Evolutionary conservation across 1,140 invertebrate species (phyloP).

Genomic region (Lysiphlebus fabarum): DNA sequence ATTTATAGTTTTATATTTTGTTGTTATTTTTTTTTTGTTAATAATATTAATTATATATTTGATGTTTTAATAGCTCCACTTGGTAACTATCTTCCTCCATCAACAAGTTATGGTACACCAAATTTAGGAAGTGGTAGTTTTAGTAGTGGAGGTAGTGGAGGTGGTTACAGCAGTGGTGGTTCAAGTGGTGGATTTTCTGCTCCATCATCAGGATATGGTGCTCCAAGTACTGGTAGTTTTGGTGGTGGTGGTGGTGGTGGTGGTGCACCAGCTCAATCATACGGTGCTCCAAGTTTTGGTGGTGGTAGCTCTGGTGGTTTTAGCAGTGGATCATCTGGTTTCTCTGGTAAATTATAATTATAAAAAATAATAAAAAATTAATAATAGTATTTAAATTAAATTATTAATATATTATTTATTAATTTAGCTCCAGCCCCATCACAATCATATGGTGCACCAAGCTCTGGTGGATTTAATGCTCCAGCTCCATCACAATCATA

Average conservation of each 20-base stretch:
- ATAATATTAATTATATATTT: neutral
- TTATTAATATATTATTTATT: no score
- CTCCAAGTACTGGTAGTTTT: conserved; percentile 31
- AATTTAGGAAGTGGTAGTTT: conserved; percentile 46
- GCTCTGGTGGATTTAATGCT: conserved; percentile 18
- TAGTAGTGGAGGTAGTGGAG: conserved; percentile 33
- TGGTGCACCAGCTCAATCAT: conserved; percentile 42
- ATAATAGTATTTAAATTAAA: no score
- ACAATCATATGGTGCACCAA: conserved; percentile 2
- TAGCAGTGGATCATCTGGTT: conserved; percentile 18
- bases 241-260: conserved; percentile 21
- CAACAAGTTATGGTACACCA: conserved; percentile 56
- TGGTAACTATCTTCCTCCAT: conserved; percentile 51
- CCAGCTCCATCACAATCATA: conserved; percentile 25
- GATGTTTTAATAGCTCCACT: conserved; percentile 28
- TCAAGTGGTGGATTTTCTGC: conserved; percentile 34
- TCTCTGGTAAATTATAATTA: no score
- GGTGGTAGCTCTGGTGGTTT: conserved; percentile 14
- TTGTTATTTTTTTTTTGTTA: no score
- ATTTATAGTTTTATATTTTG: no score
- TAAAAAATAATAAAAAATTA: no score
- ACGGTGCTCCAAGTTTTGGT: conserved; percentile 41
- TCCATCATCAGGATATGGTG: conserved; percentile 33
- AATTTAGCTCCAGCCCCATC: neutral
- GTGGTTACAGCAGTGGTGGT: conserved; percentile 28